A percentile compares a stretch with the other conserved stretches of the same genome.
These are phyloP conservation scores for Formica aserva DNA, from an alignment of 2,888 invertebrate genomes.

Conservation along the genomic window DNA sequence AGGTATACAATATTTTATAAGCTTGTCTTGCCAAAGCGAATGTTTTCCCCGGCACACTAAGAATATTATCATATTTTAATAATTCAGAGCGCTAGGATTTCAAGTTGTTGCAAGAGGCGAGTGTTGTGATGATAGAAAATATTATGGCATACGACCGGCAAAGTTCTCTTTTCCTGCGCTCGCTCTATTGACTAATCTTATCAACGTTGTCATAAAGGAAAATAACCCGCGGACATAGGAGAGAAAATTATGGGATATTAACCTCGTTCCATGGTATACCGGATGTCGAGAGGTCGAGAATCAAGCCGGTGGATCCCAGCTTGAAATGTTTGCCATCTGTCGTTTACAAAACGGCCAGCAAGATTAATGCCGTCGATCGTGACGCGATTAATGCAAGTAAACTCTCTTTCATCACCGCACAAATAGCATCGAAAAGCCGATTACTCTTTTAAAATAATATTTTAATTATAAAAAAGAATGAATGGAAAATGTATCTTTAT, in stretches of 20 bases:
- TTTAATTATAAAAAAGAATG: neutral
- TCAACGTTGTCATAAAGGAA: slow-evolving; percentile 48
- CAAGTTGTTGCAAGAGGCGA: slow-evolving; percentile 6
- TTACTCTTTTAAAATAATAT: neutral
- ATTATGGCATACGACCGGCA: slow-evolving; percentile 29
- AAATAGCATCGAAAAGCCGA: neutral
- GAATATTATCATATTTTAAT: slow-evolving; percentile 45
- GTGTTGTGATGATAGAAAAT: slow-evolving; percentile 33
- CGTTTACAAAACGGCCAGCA: slow-evolving; percentile 24
- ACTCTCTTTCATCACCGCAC: neutral
- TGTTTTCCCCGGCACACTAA: neutral
- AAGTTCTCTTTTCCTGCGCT: neutral
- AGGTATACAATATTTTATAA: slow-evolving; percentile 2
- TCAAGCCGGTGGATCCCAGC: neutral
- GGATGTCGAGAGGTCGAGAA: neutral
- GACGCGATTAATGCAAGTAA: slow-evolving; percentile 17
- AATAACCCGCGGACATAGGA: slow-evolving; percentile 28
- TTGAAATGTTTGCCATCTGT: slow-evolving; percentile 20
- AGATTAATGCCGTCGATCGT: slow-evolving; percentile 28
- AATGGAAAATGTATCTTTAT: neutral
- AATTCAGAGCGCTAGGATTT: slow-evolving; percentile 37
- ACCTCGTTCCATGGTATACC: slow-evolving; percentile 26
- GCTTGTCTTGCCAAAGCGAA: neutral
- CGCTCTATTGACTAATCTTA: slow-evolving; percentile 48
- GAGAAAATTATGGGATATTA: slow-evolving; percentile 48